phyloP scores from a whole-genome alignment of 2,888 invertebrate genomes.

The Andrena bucephala region DNA sequence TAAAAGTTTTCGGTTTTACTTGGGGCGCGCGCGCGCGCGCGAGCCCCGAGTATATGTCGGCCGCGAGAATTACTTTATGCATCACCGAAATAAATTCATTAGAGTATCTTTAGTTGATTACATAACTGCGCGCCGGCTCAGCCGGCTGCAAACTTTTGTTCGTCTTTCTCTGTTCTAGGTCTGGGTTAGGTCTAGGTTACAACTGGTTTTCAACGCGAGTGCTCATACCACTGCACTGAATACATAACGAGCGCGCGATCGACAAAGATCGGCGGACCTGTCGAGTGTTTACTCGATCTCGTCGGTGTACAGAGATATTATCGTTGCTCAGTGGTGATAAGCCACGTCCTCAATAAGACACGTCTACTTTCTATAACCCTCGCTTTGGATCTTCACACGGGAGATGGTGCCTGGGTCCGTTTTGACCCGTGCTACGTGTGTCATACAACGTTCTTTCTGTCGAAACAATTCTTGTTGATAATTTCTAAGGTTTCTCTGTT shows the following conservation, averaged over 20 bases:
- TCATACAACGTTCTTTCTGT: no score
- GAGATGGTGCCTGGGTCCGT: no score
- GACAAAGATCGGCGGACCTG: not conserved
- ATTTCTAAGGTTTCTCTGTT: no score
- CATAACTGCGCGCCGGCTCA: slow-evolving; percentile 38
- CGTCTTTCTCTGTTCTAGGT: slow-evolving; percentile 57
- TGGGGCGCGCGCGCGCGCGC: not conserved
- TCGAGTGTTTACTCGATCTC: not conserved
- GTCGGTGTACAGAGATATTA: not conserved
- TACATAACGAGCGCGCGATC: slow-evolving; percentile 1
- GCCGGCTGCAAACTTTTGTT: slow-evolving; percentile 48
- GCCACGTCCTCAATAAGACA: no score
- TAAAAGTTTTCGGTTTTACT: slow-evolving; percentile 34
- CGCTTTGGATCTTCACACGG: no score
- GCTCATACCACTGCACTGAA: not conserved
- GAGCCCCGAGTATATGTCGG: slow-evolving; percentile 4
- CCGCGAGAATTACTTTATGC: slow-evolving; percentile 46
- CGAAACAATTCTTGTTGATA: no score
- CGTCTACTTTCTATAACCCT: no score
- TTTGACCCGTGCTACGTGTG: no score
- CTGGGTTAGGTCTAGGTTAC: slow-evolving; percentile 58
- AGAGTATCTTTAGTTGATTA: slow-evolving; percentile 61
- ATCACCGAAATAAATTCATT: slow-evolving; percentile 62
- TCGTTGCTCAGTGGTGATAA: not conserved
- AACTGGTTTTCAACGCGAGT: slow-evolving; percentile 40